These are phyloP conservation scores for Cydia fagiglandana DNA, from an alignment of 1,140 invertebrate species.

Conservation along the genomic window DNA sequence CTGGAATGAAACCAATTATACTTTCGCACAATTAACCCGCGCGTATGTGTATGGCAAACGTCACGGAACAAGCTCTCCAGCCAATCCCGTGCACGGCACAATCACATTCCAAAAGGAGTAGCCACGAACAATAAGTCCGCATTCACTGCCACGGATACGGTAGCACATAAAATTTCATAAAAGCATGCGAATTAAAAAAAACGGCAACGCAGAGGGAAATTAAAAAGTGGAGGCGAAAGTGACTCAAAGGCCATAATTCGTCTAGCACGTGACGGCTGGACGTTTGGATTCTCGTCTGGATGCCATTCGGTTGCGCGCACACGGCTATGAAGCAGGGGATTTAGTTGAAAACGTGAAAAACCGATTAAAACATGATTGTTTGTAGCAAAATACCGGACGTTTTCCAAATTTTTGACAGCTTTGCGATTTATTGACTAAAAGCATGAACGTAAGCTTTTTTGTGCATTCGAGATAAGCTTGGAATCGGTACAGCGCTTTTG, in stretches of 20 bases:
- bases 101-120: conserved; percentile 48
- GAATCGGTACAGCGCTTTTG: neutral
- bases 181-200: conserved; percentile 71
- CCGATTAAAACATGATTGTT: conserved; percentile 70
- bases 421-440: conserved; percentile 74
- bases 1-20: conserved; percentile 24
- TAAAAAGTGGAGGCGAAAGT: conserved; percentile 68
- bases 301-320: conserved; percentile 47
- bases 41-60: conserved; percentile 17
- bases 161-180: conserved; percentile 68
- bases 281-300: conserved; percentile 52
- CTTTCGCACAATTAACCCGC: conserved; percentile 14
- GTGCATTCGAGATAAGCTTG: neutral
- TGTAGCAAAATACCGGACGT: conserved; percentile 61
- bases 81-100: conserved; percentile 38
- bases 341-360: conserved; percentile 71
- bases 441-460: neutral
- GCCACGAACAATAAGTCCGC: conserved; percentile 50
- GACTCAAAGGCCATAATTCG: conserved; percentile 74
- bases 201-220: conserved; percentile 63
- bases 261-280: conserved; percentile 59
- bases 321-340: conserved; percentile 59
- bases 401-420: conserved; percentile 61
- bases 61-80: conserved; percentile 20
- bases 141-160: conserved; percentile 39